Conservation (phyloP, 2,888 invertebrate species). For the Acanthosepion lycidas region DNA sequence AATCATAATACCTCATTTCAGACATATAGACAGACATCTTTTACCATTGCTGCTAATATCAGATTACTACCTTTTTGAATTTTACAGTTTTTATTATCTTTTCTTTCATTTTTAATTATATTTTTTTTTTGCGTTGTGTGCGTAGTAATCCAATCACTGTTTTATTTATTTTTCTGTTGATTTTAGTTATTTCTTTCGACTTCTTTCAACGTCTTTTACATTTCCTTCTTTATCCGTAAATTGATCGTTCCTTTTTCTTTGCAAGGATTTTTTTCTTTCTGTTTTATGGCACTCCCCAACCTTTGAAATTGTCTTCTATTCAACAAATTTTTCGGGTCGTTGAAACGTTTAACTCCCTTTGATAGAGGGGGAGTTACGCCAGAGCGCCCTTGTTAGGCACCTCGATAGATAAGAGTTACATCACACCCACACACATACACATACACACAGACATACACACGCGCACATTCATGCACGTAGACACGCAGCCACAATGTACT, state of each 20-base stretch:
- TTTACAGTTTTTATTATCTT: no score
- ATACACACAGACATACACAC: not conserved
- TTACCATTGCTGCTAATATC: no score
- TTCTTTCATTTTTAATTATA: no score
- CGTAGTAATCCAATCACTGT: no score
- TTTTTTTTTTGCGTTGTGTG: no score
- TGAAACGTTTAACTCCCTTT: constrained; percentile 17
- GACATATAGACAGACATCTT: no score
- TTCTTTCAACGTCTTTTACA: not conserved
- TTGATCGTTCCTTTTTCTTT: not conserved
- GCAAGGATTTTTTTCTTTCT: not conserved
- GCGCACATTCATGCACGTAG: not conserved
- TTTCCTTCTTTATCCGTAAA: no score
- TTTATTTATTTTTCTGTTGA: not conserved
- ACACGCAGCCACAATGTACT: no score
- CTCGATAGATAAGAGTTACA: not conserved
- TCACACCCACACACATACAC: not conserved
- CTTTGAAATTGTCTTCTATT: not conserved
- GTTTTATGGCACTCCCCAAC: not conserved
- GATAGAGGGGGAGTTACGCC: not conserved
- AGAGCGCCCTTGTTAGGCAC: not conserved
- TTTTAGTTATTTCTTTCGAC: not conserved
- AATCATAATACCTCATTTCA: no score
- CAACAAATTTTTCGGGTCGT: constrained; percentile 1
- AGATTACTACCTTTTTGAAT: no score